A percentile compares a stretch with the other conserved stretches of the same genome.
Conservation (phyloP, 1,140 invertebrate genomes). For the Eulimnadia texana region DNA sequence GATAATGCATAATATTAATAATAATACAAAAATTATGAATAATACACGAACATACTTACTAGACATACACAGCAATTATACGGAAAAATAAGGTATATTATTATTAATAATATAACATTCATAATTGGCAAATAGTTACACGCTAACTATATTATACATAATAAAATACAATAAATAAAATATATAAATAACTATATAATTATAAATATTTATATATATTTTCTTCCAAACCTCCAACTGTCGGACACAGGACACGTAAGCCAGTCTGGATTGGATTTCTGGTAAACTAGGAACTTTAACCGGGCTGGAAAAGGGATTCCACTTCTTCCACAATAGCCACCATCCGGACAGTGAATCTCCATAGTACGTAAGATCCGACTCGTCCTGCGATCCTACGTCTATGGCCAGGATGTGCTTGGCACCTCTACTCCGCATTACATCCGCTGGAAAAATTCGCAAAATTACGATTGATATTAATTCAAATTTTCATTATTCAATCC, state of each 20-base stretch:
- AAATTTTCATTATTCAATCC: no score
- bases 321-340: conserved; percentile 93
- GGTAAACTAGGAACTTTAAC: conserved; percentile 90
- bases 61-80: neutral
- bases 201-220: neutral
- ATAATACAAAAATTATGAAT: neutral
- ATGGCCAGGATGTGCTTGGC: conserved; percentile 91
- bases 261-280: conserved; percentile 90
- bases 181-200: neutral
- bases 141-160: neutral
- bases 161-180: no score
- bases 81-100: no score
- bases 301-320: conserved; percentile 80
- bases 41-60: neutral
- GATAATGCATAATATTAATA: neutral
- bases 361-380: conserved; percentile 93
- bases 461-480: no score
- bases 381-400: conserved; percentile 95
- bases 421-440: conserved; percentile 86
- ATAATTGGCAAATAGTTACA: neutral
- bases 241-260: conserved; percentile 94
- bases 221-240: conserved; percentile 60
- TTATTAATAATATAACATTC: neutral
- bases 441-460: no score
- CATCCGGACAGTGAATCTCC: conserved; percentile 93